Evolutionary conservation across 2,113 vertebrate species (phyloP).

Genomic region (Pteronura brasiliensis): DNA sequence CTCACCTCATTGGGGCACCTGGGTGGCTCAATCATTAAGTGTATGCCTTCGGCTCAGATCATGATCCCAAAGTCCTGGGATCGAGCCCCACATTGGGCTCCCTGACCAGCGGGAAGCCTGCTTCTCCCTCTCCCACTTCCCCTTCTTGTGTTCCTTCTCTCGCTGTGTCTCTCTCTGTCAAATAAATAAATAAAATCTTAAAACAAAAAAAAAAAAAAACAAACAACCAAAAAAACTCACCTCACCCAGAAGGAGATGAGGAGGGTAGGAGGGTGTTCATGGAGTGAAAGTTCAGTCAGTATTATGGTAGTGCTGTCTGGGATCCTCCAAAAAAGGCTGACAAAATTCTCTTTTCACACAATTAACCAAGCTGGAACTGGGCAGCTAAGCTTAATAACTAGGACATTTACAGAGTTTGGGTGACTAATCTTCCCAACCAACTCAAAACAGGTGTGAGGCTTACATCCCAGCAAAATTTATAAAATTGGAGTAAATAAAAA

Average conservation of each 20-base stretch:
- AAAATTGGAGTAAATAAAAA: not conserved
- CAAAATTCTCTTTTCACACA: not conserved
- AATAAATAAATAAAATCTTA: no score
- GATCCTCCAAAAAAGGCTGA: not conserved
- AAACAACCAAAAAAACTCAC: not conserved
- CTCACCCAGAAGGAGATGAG: not conserved
- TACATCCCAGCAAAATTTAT: not conserved
- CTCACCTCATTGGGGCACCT: no score
- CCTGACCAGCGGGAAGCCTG: no score
- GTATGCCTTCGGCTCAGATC: no score
- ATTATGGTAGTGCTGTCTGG: not conserved
- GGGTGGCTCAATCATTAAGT: no score
- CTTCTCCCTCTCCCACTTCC: no score
- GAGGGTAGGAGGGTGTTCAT: not conserved
- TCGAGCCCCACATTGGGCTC: no score
- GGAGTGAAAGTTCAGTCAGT: not conserved
- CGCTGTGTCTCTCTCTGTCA: no score
- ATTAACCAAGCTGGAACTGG: not conserved
- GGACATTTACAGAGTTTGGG: not conserved
- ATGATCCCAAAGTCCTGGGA: no score
- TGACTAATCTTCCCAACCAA: not conserved
- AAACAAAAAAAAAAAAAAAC: no score
- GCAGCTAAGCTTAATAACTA: not conserved
- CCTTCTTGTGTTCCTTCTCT: no score
- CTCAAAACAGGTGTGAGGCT: not conserved